A percentile compares a stretch with the other conserved stretches of the same genome.
Evolutionary conservation across 2,888 invertebrate species (phyloP).

Genomic region (Didymodactylos carnosus): DNA sequence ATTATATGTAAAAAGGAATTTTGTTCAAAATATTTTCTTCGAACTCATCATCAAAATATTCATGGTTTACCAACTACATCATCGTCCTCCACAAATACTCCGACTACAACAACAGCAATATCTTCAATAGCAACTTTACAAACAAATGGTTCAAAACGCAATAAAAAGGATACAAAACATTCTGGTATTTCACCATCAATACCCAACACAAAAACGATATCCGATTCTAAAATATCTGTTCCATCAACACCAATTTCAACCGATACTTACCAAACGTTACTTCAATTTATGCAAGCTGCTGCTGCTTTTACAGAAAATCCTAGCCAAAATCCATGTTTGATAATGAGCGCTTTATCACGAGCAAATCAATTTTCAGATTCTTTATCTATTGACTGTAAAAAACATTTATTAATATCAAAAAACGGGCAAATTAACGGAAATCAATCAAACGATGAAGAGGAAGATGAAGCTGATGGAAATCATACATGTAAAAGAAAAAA

Average conservation of each 20-base stretch:
- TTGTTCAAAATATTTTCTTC: conserved; percentile 34
- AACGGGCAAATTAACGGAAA: not conserved
- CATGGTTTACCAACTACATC: conserved; percentile 18
- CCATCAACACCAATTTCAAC: not conserved
- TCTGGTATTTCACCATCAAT: too few species aligned
- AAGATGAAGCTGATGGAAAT: not conserved
- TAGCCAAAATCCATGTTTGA: not conserved
- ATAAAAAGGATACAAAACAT: too few species aligned
- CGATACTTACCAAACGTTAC: not conserved
- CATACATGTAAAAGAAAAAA: not conserved
- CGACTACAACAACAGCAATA: too few species aligned
- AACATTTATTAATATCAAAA: not conserved
- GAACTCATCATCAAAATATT: conserved; percentile 32
- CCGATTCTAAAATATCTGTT: too few species aligned
- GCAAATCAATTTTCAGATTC: too few species aligned
- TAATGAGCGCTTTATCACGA: too few species aligned
- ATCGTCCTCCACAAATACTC: too few species aligned
- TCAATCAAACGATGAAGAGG: not conserved
- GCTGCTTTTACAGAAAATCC: not conserved
- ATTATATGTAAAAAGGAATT: conserved; percentile 24
- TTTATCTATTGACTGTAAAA: not conserved
- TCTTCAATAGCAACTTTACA: too few species aligned
- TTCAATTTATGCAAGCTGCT: not conserved
- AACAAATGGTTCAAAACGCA: too few species aligned
- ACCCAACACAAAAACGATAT: too few species aligned